Evolutionary conservation across 1,140 invertebrate genomes (phyloP), one percentile per base, ranked within the genome.

Genomic region (Leptinotarsa lineolata): DNA sequence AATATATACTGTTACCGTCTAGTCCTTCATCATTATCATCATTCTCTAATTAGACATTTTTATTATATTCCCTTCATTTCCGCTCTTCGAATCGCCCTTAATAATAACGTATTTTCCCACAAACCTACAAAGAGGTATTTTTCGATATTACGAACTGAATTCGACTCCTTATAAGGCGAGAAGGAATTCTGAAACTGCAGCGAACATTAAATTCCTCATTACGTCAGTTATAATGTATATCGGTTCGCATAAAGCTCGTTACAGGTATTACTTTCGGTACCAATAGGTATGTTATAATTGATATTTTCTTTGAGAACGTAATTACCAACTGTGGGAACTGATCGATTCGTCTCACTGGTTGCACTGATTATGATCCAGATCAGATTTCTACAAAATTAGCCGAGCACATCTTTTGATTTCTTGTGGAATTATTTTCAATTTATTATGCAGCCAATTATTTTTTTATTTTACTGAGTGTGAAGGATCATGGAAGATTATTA

Each of bases 181-280:
- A 15, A 30, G 61, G 24, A 63, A 22, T 63, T 63, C 61, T 5
- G 24, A 63, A 63, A 30, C 15, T 21, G 61, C 61, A 63, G 20
- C 15, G 20, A 22, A 63, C 61, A 63, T 30, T 20, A 22, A 63
- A 63, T 63, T 63, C 61, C 24, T 63, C 61, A 63, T 63, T 63
- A 63, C 21, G 20, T 20, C 61, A 22, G 21, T 63, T 63, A 63
- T 63, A 63, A 63, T 63, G 61, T 20, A n/a, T 15, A 0, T 30
- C 8, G 24, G 61, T 63, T 15, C 16, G 11, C 61, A 63, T 63
- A 63, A 21, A 63, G 20, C 16, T 63, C 61, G 20, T 63, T 63
- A 63, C 15, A 63, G 11, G 61, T 15, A 54, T 5, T 54, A 63
- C 61, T 63, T 63, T 63, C 20, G 61, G 24, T 63, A 63, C 61